Percentiles rank a stretch among this genome's conserved stretches.
phyloP scores from a whole-genome alignment of 2,888 invertebrate genomes.

The Xanthostigma xanthostigma region DNA sequence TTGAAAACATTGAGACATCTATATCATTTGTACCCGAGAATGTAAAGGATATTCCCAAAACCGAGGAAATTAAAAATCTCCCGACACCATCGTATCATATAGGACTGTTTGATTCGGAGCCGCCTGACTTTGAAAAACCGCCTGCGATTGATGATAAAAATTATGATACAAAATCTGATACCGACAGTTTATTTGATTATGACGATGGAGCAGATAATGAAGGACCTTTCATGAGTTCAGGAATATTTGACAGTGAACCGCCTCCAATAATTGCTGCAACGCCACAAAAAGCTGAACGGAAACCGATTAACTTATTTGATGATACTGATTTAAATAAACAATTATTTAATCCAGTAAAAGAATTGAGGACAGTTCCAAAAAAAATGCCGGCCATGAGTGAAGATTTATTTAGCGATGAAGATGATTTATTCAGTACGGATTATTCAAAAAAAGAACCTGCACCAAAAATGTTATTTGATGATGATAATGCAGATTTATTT shows the following conservation, averaged over 20 bases:
- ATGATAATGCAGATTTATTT: slow-evolving; percentile 7
- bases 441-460: slow-evolving; percentile 8
- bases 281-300: too few relatives aligned
- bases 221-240: slow-evolving; percentile 21
- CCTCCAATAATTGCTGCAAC: slow-evolving; percentile 14
- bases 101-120: slow-evolving; percentile 24
- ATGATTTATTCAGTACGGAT: slow-evolving; percentile 7
- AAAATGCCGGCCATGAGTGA: slow-evolving; percentile 2
- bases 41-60: too few relatives aligned
- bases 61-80: background rate
- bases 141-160: slow-evolving; percentile 31
- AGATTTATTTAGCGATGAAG: slow-evolving; percentile 7
- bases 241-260: slow-evolving; percentile 30
- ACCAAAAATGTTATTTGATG: slow-evolving; percentile 5
- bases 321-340: too few relatives aligned
- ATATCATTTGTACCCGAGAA: too few relatives aligned
- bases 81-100: background rate
- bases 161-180: slow-evolving; percentile 32
- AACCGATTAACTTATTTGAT: too few relatives aligned
- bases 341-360: too few relatives aligned
- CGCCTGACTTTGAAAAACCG: slow-evolving; percentile 30
- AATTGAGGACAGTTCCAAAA: background rate
- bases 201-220: slow-evolving; percentile 1
- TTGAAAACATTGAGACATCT: too few relatives aligned
- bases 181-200: slow-evolving; percentile 20